Evolutionary conservation across 2,797 vertebrate genomes (phyloP).

Genomic region (Thalassophryne amazonica): DNA sequence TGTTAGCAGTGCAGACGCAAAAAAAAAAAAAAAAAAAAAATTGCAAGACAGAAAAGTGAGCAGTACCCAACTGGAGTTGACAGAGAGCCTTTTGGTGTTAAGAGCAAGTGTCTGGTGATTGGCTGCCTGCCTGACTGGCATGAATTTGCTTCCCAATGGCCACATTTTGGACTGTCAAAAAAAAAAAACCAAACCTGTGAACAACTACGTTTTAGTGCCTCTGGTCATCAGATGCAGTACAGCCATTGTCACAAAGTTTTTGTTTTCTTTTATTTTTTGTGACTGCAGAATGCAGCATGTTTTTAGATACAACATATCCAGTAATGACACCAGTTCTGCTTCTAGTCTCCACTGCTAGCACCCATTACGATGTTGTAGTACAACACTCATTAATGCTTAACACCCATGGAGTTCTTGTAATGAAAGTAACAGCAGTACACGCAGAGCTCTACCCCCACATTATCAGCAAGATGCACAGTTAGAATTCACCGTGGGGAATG

Average conservation of each 20-base stretch:
- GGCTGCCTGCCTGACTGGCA: constrained; percentile 49
- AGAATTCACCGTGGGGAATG: constrained; percentile 31
- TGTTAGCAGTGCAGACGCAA: constrained; percentile 21
- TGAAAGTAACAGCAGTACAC: constrained; percentile 44
- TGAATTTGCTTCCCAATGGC: constrained; percentile 38
- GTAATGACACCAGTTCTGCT: constrained; percentile 52
- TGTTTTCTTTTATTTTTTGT: not conserved
- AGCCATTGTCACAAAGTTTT: constrained; percentile 35
- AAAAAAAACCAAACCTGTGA: constrained; percentile 16
- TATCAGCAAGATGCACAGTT: constrained; percentile 36
- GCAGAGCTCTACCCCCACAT: constrained; percentile 30
- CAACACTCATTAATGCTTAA: constrained; percentile 61
- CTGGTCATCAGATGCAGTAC: constrained; percentile 10
- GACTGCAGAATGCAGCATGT: constrained; percentile 24
- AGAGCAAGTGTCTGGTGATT: constrained; percentile 52
- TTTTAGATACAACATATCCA: constrained; percentile 9
- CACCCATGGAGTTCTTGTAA: constrained; percentile 55
- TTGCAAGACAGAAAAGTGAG: constrained; percentile 41
- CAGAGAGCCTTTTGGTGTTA: constrained; percentile 42
- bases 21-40: no score
- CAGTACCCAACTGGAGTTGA: constrained; percentile 39
- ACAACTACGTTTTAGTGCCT: constrained; percentile 23
- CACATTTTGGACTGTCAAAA: constrained; percentile 35
- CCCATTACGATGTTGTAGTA: constrained; percentile 36
- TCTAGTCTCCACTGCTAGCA: constrained; percentile 23